These are phyloP conservation scores for Corythaeola cristata DNA, from an alignment of 2,113 vertebrate species.

Conservation along the genomic window DNA sequence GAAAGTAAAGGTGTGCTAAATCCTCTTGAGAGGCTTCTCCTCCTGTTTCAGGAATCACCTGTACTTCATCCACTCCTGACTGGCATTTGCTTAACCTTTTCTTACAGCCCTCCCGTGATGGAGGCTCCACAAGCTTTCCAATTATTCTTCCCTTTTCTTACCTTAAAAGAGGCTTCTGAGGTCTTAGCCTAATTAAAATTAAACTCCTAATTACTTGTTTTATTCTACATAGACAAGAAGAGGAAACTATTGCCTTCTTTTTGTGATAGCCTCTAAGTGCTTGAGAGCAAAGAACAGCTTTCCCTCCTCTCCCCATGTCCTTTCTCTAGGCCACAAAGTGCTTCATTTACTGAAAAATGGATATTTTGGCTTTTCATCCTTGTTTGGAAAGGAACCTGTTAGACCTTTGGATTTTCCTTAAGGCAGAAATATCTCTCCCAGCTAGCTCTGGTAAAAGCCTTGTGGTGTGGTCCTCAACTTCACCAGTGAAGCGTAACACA, in stretches of 20 bases:
- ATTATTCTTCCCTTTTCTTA: background rate
- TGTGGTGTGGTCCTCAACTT: background rate
- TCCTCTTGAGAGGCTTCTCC: background rate
- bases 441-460: background rate
- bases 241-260: background rate
- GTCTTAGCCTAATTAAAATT: background rate
- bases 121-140: background rate
- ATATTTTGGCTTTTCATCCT: background rate
- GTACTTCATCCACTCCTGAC: background rate
- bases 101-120: background rate
- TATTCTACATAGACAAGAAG: background rate
- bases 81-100: background rate
- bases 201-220: background rate
- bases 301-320: background rate
- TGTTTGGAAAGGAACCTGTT: background rate
- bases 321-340: background rate
- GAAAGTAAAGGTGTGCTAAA: background rate
- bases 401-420: background rate
- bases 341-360: background rate
- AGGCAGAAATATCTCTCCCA: background rate
- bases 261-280: background rate
- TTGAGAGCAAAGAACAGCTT: background rate
- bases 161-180: background rate
- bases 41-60: background rate
- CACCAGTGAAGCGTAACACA: background rate